A percentile compares a stretch with the other conserved stretches of the same genome.
phyloP scores from a whole-genome alignment of 30 jellyfish, hydroid and myxozoan genomes.

The Aurelia sp. region DNA sequence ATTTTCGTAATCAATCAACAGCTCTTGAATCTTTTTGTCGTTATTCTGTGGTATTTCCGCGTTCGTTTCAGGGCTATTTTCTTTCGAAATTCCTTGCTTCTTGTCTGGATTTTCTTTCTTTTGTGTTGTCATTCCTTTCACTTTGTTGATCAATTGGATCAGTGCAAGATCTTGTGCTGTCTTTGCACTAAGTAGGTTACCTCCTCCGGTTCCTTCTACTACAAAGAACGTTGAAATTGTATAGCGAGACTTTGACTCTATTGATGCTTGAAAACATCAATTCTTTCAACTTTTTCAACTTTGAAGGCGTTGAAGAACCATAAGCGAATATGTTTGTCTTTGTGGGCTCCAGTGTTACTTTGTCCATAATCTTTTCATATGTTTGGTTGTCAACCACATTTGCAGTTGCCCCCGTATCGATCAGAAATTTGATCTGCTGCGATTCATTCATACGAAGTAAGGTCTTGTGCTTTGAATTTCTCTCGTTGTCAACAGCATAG shows the following conservation, averaged over 20 bases:
- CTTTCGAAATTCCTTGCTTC: too few species aligned
- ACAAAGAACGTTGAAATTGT: too few species aligned
- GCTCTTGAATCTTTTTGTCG: too few species aligned
- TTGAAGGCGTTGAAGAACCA: constrained; percentile 49
- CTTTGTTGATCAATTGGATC: constrained; percentile 40
- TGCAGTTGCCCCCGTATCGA: constrained; percentile 57
- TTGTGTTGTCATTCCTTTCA: constrained; percentile 2
- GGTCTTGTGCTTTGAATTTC: not conserved
- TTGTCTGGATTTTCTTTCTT: too few species aligned
- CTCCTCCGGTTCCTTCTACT: too few species aligned
- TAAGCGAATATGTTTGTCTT: constrained; percentile 50
- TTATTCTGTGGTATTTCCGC: too few species aligned
- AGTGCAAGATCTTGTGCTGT: constrained; percentile 60
- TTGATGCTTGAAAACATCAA: too few species aligned
- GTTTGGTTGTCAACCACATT: constrained; percentile 25
- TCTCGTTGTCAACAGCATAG: too few species aligned
- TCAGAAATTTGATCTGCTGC: not conserved
- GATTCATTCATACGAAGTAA: constrained; percentile 8
- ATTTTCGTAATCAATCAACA: too few species aligned
- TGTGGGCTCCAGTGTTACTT: constrained; percentile 38
- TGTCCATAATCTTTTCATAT: constrained; percentile 1
- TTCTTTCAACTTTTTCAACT: too few species aligned
- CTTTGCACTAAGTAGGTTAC: constrained; percentile 58
- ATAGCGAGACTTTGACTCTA: too few species aligned
- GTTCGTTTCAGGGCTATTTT: too few species aligned